A percentile compares a stretch with the other conserved stretches of the same genome.
These are phyloP conservation scores for Trialeurodes vaporariorum DNA, from an alignment of 1,140 invertebrate species.

Conservation along the genomic window DNA sequence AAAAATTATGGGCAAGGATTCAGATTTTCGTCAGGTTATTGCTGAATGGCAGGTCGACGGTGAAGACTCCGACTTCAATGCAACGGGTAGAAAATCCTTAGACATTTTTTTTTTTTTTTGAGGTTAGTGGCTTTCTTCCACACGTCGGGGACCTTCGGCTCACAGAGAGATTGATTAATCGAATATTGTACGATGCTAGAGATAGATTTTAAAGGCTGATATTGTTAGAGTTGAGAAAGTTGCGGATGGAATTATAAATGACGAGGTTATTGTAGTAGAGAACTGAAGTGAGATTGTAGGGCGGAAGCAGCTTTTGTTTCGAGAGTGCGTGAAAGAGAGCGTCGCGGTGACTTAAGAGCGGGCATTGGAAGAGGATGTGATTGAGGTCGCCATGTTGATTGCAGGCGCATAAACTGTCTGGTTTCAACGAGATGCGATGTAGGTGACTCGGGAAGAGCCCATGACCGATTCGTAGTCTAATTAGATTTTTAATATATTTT, in stretches of 20 bases:
- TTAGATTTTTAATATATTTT: not conserved
- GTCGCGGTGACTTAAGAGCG: not conserved
- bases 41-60: no score
- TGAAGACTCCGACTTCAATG: no score
- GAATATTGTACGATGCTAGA: no score
- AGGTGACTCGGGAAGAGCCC: not conserved
- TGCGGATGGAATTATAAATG: not conserved
- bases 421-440: not conserved
- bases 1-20: no score
- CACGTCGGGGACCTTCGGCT: no score
- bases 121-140: no score
- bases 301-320: not conserved
- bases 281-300: constrained; percentile 1
- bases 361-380: not conserved
- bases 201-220: not conserved
- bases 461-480: not conserved
- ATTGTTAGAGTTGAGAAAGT: not conserved
- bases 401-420: not conserved
- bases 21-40: no score
- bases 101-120: no score
- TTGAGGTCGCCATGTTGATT: not conserved
- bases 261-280: not conserved
- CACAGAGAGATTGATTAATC: no score
- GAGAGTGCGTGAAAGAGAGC: not conserved
- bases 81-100: no score